phyloP scores from a whole-genome alignment of 2,888 invertebrate genomes.

The Ophonus ardosiacus region DNA sequence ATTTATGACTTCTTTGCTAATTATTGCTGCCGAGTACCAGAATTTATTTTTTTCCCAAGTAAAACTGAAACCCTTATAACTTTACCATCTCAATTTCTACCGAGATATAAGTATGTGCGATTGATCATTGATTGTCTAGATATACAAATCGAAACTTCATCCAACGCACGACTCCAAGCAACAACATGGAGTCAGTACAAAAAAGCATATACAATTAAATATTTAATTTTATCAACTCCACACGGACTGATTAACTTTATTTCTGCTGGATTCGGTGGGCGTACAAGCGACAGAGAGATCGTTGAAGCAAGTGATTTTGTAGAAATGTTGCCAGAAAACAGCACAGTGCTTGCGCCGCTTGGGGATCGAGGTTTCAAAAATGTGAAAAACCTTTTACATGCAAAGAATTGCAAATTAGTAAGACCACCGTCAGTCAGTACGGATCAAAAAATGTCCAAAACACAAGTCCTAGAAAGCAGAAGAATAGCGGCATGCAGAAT shows the following conservation, averaged over 20 bases:
- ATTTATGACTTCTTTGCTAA: not conserved
- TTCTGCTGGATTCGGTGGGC: conserved; percentile 65
- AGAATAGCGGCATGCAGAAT: conserved; percentile 66
- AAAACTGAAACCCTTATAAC: not conserved
- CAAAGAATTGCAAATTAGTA: conserved; percentile 64
- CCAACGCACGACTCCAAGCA: not conserved
- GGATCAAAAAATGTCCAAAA: conserved; percentile 57
- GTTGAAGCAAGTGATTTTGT: conserved; percentile 64
- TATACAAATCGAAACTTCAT: not conserved
- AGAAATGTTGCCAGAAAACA: conserved; percentile 41
- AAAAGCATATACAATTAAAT: conserved; percentile 67
- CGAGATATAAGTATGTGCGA: not conserved
- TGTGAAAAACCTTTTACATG: conserved; percentile 61
- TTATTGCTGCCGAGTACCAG: not conserved
- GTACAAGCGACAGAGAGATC: conserved; percentile 62
- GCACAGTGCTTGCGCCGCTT: conserved; percentile 57
- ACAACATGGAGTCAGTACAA: conserved; percentile 5
- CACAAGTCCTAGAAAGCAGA: conserved; percentile 65
- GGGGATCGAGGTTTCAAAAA: conserved; percentile 67
- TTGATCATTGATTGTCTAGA: not conserved
- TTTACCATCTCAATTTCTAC: not conserved
- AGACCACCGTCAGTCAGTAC: conserved; percentile 66
- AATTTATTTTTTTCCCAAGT: conserved; percentile 5
- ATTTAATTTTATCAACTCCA: conserved; percentile 68
- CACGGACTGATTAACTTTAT: conserved; percentile 66